Base-by-base conservation (phyloP, 2,888 invertebrate genomes). In the Campoletis raptor region DNA sequence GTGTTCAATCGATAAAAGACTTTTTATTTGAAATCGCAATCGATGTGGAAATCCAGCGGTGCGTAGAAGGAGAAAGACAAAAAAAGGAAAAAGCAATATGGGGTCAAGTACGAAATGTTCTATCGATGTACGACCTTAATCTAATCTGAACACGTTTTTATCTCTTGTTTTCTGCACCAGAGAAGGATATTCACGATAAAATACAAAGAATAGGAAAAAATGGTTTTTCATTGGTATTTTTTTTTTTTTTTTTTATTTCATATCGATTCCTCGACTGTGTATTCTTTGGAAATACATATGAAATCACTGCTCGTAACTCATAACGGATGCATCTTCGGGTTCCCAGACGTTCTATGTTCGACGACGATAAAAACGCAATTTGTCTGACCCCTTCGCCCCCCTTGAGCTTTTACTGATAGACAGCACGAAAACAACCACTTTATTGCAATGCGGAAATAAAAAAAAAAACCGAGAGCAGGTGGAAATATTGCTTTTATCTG, bases 61-160 rank as follows among this genome's bases (percentile, higher is more conserved):
- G 8, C 18, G 72, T 48, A 12, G n/a, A 42, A 0, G n/a, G 12
- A 15, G 30, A 57, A 36, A 36, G 15, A 18, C 15, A 64, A 37
- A 40, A 40, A 40, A 21, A 15, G 40, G 21, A 42, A 21, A 73
- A 54, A 12, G 36, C n/a, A 30, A 9, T 72, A n/a, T 45, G 24
- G 73, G 54, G 73, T 54, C 73, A 54, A 54, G 73, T 74, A 57
- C 37, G 37, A 74, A 57, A 15, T 12, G 73, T 37, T 24, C 24
- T 12, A 36, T 48, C 42, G 48, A 67, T 54, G 52, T 40, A 37
- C 21, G 45, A 66, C 40, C 52, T 40, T 40, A 70, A 85, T 82
- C 82, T 82, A 79, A 85, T 82, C 80, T 42, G 42, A 12, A 70
- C 21, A 24, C 24, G 45, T 77, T 45, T 72, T 80, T 70, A 70